Conservation (phyloP, 2,797 vertebrate species). For the Philypnodon macrostomus region DNA sequence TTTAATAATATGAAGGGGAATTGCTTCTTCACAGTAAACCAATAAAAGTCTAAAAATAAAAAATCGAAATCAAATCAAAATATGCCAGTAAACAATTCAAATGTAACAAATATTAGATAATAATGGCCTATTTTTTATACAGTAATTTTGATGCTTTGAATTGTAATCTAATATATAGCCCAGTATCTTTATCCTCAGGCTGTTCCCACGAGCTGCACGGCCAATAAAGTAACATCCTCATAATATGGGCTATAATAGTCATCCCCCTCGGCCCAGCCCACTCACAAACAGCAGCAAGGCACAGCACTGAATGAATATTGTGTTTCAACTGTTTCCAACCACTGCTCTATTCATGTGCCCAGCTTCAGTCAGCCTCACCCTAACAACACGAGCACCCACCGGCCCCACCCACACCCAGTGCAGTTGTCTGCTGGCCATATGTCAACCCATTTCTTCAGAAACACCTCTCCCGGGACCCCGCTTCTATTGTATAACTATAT, state of each 20-base stretch:
- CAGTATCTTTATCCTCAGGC: conserved; percentile 2
- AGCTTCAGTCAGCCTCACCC: conserved; percentile 62
- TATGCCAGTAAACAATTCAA: too few species aligned
- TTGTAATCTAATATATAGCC: neutral
- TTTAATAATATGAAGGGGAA: too few species aligned
- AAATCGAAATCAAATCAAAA: too few species aligned
- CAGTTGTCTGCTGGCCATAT: conserved; percentile 78
- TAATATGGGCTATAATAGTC: conserved; percentile 7
- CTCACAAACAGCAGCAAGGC: conserved; percentile 33
- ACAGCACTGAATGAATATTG: conserved; percentile 68
- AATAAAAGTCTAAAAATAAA: too few species aligned
- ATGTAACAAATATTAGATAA: too few species aligned
- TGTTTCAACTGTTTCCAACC: conserved; percentile 72
- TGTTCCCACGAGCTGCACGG: conserved; percentile 2
- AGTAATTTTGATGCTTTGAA: neutral
- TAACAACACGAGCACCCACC: conserved; percentile 38
- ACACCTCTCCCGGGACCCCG: conserved; percentile 59
- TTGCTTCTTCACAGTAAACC: too few species aligned
- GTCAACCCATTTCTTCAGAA: conserved; percentile 66
- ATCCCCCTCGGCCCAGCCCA: conserved; percentile 12
- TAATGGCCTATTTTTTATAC: neutral
- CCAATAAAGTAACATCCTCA: conserved; percentile 12
- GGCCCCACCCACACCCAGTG: conserved; percentile 50
- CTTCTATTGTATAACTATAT: conserved; percentile 46
- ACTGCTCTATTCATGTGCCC: conserved; percentile 65